Conservation (phyloP, 2,888 invertebrate species). For the Omphaloscelis lunosa region DNA sequence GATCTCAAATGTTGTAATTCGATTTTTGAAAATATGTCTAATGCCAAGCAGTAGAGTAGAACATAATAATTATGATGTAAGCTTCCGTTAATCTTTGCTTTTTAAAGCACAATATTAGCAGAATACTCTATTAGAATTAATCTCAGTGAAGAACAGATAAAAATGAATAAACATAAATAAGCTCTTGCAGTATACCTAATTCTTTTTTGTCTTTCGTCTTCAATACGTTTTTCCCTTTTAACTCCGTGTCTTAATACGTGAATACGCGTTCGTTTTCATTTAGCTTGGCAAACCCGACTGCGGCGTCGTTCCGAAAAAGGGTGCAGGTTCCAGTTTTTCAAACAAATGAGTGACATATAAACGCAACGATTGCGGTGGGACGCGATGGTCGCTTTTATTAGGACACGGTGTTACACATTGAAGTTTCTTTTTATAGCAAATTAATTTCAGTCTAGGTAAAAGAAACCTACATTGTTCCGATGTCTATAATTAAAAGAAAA, state of each 20-base stretch:
- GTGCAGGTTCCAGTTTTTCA: background rate
- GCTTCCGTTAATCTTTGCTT: background rate
- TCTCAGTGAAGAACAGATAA: too few relatives aligned
- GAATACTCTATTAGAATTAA: background rate
- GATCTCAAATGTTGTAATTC: constrained; percentile 1
- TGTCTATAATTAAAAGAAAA: background rate
- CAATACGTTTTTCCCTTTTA: background rate
- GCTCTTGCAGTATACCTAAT: background rate
- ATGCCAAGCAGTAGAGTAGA: background rate
- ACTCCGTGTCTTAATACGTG: background rate
- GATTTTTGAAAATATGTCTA: too few relatives aligned
- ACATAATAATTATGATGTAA: background rate
- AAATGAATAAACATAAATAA: background rate
- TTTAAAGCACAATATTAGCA: background rate
- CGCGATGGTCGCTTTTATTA: background rate
- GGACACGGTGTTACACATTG: background rate
- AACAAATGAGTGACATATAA: too few relatives aligned
- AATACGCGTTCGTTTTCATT: background rate
- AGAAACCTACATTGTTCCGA: background rate
- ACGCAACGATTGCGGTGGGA: background rate
- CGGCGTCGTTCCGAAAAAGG: background rate
- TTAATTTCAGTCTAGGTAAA: background rate
- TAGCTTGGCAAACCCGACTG: background rate
- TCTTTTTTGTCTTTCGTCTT: background rate
- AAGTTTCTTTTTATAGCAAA: background rate